These are phyloP conservation scores for Macrotrachela quadricornifera DNA, from an alignment of 1,140 invertebrate genomes.

Conservation along the genomic window DNA sequence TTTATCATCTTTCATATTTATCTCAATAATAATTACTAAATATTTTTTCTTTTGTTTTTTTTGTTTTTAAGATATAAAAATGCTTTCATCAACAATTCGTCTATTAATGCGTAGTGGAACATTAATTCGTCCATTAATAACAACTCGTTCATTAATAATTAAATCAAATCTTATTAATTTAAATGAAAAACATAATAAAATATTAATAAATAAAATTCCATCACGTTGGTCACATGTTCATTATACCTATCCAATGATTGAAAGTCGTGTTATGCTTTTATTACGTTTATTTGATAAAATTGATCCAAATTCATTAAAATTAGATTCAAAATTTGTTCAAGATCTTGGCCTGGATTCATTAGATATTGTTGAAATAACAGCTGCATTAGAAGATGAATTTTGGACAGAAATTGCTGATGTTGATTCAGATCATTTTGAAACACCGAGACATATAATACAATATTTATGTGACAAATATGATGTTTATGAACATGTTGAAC, in stretches of 20 bases:
- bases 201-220: too few relatives aligned
- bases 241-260: not conserved
- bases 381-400: constrained; percentile 99
- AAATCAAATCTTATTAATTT: too few relatives aligned
- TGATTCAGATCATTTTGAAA: constrained; percentile 71
- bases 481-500: constrained; percentile 42
- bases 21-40: too few relatives aligned
- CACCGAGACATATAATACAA: constrained; percentile 67
- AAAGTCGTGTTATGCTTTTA: constrained; percentile 60
- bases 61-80: too few relatives aligned
- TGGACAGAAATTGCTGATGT: constrained; percentile 80
- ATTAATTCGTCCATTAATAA: too few relatives aligned
- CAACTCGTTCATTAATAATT: too few relatives aligned
- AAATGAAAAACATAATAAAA: too few relatives aligned
- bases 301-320: constrained; percentile 59
- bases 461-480: constrained; percentile 85
- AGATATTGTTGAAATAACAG: constrained; percentile 95
- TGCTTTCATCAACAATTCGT: too few relatives aligned
- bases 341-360: constrained; percentile 86
- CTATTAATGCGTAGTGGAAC: too few relatives aligned
- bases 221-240: too few relatives aligned
- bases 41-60: too few relatives aligned
- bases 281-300: constrained; percentile 89
- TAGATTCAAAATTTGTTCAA: constrained; percentile 83
- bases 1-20: too few relatives aligned